Percentiles rank a stretch among this genome's conserved stretches.
Conservation (phyloP, 2,888 invertebrate genomes). For the Geotrupes spiniger region DNA sequence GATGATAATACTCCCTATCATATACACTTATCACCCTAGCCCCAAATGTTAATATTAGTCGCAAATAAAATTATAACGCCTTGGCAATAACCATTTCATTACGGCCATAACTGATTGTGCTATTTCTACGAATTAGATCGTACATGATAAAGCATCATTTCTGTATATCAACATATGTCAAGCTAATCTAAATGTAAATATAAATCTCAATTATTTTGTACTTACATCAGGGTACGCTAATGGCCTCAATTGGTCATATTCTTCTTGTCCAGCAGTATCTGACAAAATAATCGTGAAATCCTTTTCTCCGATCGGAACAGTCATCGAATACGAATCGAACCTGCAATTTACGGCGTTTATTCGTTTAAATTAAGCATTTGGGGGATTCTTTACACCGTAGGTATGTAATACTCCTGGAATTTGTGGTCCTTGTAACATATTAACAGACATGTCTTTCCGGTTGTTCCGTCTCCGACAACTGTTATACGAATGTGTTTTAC, state of each 20-base stretch:
- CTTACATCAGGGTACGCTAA: conserved; percentile 45
- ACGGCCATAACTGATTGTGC: no score
- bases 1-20: no score
- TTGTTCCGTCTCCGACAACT: conserved; percentile 86
- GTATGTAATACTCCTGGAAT: conserved; percentile 82
- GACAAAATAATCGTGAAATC: conserved; percentile 55
- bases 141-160: no score
- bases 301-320: conserved; percentile 70
- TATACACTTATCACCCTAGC: no score
- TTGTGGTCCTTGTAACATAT: conserved; percentile 60
- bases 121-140: no score
- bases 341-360: conserved; percentile 51
- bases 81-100: no score
- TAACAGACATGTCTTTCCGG: conserved; percentile 86
- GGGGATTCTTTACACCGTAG: conserved; percentile 72
- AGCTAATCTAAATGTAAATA: no score
- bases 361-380: background rate
- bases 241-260: conserved; percentile 52
- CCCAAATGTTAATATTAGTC: no score
- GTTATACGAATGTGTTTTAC: conserved; percentile 66
- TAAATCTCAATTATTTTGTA: background rate
- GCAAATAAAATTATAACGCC: no score
- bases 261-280: conserved; percentile 49
- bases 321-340: conserved; percentile 85
- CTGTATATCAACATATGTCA: no score